phyloP scores from a whole-genome alignment of 2,888 invertebrate species.

The Synergus itoensis region DNA sequence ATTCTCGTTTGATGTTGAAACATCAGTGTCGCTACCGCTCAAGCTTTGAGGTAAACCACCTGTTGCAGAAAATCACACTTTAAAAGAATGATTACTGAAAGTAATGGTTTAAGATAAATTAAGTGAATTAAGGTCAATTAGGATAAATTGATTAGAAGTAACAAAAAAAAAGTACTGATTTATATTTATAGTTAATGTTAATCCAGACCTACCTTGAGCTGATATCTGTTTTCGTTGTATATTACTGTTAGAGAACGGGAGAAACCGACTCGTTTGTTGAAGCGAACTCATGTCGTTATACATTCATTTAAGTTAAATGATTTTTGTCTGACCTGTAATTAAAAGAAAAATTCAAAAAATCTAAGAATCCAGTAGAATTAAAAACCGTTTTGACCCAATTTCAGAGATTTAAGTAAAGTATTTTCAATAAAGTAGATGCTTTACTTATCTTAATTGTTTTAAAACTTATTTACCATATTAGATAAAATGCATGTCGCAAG shows the following conservation, averaged over 20 bases:
- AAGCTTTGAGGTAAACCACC: constrained; percentile 86
- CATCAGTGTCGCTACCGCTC: constrained; percentile 93
- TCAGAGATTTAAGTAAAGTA: background rate
- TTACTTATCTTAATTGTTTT: constrained; percentile 20
- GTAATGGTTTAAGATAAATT: constrained; percentile 43
- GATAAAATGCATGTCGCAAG: constrained; percentile 27
- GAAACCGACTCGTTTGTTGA: constrained; percentile 82
- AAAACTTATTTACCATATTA: constrained; percentile 30
- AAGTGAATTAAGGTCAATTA: no score
- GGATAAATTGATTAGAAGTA: no score
- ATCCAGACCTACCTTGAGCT: constrained; percentile 72
- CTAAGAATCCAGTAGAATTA: no score
- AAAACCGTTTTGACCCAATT: no score
- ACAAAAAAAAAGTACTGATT: no score
- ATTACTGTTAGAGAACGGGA: constrained; percentile 81
- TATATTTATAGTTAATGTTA: constrained; percentile 39
- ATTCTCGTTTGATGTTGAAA: constrained; percentile 94
- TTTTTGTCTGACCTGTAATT: constrained; percentile 77
- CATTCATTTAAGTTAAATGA: constrained; percentile 64
- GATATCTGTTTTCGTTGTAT: constrained; percentile 82
- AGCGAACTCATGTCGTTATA: constrained; percentile 81
- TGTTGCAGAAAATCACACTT: constrained; percentile 57
- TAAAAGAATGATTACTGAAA: constrained; percentile 40
- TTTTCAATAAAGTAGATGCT: background rate
- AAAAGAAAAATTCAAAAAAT: constrained; percentile 38